These are phyloP conservation scores for Cerastoderma edule DNA, from an alignment of 2,888 invertebrate species.

Conservation along the genomic window DNA sequence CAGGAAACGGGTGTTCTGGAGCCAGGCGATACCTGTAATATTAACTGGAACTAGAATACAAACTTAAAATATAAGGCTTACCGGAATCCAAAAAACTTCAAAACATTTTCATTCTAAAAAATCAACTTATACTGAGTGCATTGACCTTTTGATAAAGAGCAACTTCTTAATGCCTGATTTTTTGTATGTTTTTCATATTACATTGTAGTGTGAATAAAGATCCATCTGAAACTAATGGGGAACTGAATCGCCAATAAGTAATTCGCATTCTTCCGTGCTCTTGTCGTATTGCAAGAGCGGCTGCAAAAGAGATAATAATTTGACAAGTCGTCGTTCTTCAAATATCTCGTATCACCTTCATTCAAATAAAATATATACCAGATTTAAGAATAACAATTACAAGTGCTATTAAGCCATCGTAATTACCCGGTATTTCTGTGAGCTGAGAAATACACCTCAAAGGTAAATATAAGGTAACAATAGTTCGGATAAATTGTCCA, in stretches of 20 bases:
- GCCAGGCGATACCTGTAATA: slow-evolving; percentile 37
- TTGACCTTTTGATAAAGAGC: slow-evolving; percentile 2
- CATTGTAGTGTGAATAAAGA: not conserved
- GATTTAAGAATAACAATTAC: too few relatives aligned
- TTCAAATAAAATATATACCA: too few relatives aligned
- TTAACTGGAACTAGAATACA: not conserved
- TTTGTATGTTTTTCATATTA: not conserved
- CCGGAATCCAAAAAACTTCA: not conserved
- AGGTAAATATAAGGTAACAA: too few relatives aligned
- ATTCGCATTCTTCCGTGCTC: too few relatives aligned
- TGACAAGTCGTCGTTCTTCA: too few relatives aligned
- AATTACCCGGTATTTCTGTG: too few relatives aligned
- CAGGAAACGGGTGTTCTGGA: slow-evolving; percentile 34
- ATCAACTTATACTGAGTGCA: not conserved
- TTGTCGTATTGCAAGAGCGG: too few relatives aligned
- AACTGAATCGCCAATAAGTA: not conserved
- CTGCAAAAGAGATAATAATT: too few relatives aligned
- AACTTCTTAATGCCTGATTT: not conserved
- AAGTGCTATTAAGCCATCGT: too few relatives aligned
- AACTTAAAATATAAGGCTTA: not conserved
- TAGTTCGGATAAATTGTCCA: too few relatives aligned
- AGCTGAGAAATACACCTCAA: too few relatives aligned
- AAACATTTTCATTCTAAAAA: not conserved
- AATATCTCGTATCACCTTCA: too few relatives aligned
- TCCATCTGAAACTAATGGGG: not conserved